Base-by-base conservation (phyloP, 2,888 invertebrate species). In the Tetramorium bicarinatum region DNA sequence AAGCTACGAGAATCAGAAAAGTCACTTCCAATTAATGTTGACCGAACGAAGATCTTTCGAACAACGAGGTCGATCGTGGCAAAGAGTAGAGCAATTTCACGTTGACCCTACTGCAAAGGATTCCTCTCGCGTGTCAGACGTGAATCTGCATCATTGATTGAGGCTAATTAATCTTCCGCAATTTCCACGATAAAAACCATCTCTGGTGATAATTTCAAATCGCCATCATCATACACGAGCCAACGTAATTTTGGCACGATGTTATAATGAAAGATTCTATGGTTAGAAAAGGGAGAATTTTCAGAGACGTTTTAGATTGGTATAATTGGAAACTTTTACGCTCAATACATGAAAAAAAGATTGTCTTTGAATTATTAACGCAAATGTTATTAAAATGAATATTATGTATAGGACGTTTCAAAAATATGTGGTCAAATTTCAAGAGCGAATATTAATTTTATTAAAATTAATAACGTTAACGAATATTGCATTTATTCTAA, bases 111-210 rank as follows among this genome's bases (percentile, higher is more conserved):
- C 21, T 44, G 56, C 44, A 29, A 59, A 56, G 29, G 44, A 52
- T 66, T 59, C 71, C 44, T 56, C 44, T 69, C 25, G 71, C 56
- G 69, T 71, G 34, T 71, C 59, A 34, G 18, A 56, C n/a, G 54
- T 47, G 9, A 49, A 56, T 62, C 56, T n/a, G 64, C 64, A 34
- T 64, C 44, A 38, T 25, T 18, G 49, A 61, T 64, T 54, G 18
- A 38, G 29, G 52, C 62, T 76, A 82, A 82, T 82, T 82, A 82
- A 82, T 82, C 76, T 62, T 54, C n/a, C 21, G n/a, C 75, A 44
- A 18, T 52, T 71, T 52, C 11, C 59, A 18, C 13, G 41, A 25
- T 72, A 54, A 66, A 76, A n/a, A 76, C 38, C 34, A 61, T 67
- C 62, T 18, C 41, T 29, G 29, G 44, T 25, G 18, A 79, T 71